Evolutionary conservation across 1,140 invertebrate genomes (phyloP).

Genomic region (Eufriesea mexicana): DNA sequence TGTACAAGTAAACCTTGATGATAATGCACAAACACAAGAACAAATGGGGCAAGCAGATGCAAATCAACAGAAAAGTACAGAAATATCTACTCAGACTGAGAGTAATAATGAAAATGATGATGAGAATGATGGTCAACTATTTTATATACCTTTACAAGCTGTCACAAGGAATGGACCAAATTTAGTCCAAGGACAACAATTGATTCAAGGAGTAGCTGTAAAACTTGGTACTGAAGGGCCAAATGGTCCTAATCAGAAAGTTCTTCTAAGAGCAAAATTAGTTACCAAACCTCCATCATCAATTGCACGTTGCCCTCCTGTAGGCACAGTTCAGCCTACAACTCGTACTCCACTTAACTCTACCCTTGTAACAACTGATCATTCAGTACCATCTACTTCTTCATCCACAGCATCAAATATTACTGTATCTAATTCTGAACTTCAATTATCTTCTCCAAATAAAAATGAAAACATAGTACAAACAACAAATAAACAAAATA

Average conservation of each 20-base stretch:
- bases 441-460: conserved; percentile 52
- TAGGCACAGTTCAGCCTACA: conserved; percentile 84
- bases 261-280: conserved; percentile 87
- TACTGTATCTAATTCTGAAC: conserved; percentile 60
- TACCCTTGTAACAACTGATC: conserved; percentile 48
- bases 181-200: conserved; percentile 79
- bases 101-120: conserved; percentile 80
- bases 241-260: conserved; percentile 85
- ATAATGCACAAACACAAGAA: conserved; percentile 64
- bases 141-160: conserved; percentile 87
- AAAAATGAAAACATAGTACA: conserved; percentile 38
- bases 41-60: conserved; percentile 47
- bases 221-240: conserved; percentile 86
- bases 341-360: conserved; percentile 76
- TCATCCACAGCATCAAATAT: conserved; percentile 10
- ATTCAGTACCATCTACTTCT: conserved; percentile 69
- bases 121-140: conserved; percentile 84
- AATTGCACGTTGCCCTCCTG: conserved; percentile 82
- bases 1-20: conserved; percentile 84
- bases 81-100: conserved; percentile 84
- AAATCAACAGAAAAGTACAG: conserved; percentile 75
- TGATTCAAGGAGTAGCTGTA: conserved; percentile 87
- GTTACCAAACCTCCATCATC: conserved; percentile 85
- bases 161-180: conserved; percentile 80
- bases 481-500: conserved; percentile 33